Evolutionary conservation across 2,113 vertebrate species (phyloP), one percentile per base, ranked within the genome.

Genomic region (Emberiza fucata): DNA sequence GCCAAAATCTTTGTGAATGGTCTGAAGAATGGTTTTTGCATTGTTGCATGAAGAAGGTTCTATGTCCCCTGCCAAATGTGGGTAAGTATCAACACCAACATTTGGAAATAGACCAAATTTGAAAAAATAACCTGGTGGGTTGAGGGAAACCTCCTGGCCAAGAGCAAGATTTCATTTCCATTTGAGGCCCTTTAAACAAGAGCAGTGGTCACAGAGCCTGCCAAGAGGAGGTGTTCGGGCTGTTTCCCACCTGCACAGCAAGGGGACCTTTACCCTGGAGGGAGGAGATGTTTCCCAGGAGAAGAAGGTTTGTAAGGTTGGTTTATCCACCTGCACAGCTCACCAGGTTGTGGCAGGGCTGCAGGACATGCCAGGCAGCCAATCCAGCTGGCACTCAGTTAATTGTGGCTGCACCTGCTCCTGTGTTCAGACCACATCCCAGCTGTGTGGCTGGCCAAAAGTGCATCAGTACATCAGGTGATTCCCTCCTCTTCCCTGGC

Each of bases 321-420:
- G 14, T 79, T 59, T 90, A 24, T 92, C 50, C 18, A 17, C 45
- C 11, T 0, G 0, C 35, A 21, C 11, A 3, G 31, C 71, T 33
- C 27, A 6, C 0, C 2, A 25, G 42, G 33, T 11, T 16, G 24
- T 44, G 44, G 21, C 60, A 0, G 0, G 31, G 44, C 23, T 59
- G 44, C 44, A 39, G 81, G 60, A 63, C 10, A 3, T 2, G 16
- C 18, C 35, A 25, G 40, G 42, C 1, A 3, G 37, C 18, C 0
- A 0, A 25, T 28, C 21, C 71, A 9, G 9, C 39, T 59, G 70
- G 23, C 48, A 35, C 22, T 35, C 24, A 9, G 3, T 64, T 40
- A 22, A 22, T 8, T 33, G 2, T 8, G 7, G 33, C 14, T 28
- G 24, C 6, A 45, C 10, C 42, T 81, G n/a, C 31, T 76, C 4